Percentiles rank a stretch among this genome's conserved stretches.
Evolutionary conservation across 2,888 invertebrate species (phyloP).

Genomic region (Drosophila dives): DNA sequence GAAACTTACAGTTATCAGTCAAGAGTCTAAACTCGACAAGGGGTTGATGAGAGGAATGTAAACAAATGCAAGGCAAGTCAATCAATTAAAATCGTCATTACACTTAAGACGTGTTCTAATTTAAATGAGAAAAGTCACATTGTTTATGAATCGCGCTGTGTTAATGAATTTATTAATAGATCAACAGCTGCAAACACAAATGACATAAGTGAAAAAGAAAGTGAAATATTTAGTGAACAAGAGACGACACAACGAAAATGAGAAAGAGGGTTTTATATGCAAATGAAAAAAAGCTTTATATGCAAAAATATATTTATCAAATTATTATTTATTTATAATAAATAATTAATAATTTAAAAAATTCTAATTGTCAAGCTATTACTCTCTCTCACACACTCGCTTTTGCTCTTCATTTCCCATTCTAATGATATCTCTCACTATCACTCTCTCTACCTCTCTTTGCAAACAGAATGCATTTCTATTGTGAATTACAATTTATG

Average conservation of each 20-base stretch:
- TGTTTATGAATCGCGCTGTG: constrained; percentile 23
- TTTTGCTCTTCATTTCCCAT: background rate
- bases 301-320: background rate
- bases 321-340: background rate
- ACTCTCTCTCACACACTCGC: background rate
- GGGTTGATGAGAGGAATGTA: constrained; percentile 13
- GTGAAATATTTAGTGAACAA: constrained; percentile 9
- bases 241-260: background rate
- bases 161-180: constrained; percentile 74
- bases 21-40: background rate
- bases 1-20: constrained; percentile 22
- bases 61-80: constrained; percentile 51
- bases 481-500: background rate
- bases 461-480: background rate
- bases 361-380: background rate
- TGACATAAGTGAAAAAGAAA: constrained; percentile 25
- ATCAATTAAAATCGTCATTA: constrained; percentile 10
- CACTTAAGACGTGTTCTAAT: constrained; percentile 4
- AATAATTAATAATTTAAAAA: background rate
- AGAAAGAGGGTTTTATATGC: background rate
- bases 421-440: background rate
- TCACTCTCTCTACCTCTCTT: background rate
- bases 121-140: constrained; percentile 9
- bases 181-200: constrained; percentile 64
- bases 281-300: background rate